These are phyloP conservation scores for Limnephilus rhombicus DNA, from an alignment of 2,888 invertebrate species.

Conservation along the genomic window DNA sequence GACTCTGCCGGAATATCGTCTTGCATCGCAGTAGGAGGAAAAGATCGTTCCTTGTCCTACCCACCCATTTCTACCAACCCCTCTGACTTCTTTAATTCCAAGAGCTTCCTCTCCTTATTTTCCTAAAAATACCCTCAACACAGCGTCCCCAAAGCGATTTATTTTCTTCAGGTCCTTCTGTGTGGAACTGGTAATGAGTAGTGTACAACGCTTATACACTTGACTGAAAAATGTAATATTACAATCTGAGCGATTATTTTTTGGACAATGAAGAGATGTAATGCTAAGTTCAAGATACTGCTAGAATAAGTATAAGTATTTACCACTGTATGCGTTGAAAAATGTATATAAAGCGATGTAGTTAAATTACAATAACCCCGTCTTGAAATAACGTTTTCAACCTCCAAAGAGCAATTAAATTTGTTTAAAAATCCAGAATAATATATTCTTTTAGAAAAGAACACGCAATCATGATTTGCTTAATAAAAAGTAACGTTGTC, in stretches of 20 bases:
- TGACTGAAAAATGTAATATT: no score
- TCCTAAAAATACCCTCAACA: no score
- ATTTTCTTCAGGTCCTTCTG: no score
- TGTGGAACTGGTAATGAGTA: no score
- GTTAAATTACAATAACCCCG: background rate
- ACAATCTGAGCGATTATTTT: background rate
- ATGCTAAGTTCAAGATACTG: background rate
- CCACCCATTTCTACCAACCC: no score
- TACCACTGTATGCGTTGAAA: background rate
- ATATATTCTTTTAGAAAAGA: background rate
- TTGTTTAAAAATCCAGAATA: background rate
- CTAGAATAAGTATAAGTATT: background rate
- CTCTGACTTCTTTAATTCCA: no score
- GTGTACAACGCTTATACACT: no score
- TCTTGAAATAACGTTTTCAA: background rate
- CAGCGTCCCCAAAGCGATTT: no score
- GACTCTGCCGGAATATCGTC: no score
- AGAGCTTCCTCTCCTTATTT: no score
- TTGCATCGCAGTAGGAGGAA: no score
- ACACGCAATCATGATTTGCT: background rate
- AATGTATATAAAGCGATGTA: background rate
- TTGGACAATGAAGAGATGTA: background rate
- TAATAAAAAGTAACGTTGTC: slow-evolving; percentile 4
- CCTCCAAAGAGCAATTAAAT: background rate
- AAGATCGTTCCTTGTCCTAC: no score